A percentile compares a stretch with the other conserved stretches of the same genome.
phyloP scores from a whole-genome alignment of 2,888 invertebrate species.

The Acleris laterana region DNA sequence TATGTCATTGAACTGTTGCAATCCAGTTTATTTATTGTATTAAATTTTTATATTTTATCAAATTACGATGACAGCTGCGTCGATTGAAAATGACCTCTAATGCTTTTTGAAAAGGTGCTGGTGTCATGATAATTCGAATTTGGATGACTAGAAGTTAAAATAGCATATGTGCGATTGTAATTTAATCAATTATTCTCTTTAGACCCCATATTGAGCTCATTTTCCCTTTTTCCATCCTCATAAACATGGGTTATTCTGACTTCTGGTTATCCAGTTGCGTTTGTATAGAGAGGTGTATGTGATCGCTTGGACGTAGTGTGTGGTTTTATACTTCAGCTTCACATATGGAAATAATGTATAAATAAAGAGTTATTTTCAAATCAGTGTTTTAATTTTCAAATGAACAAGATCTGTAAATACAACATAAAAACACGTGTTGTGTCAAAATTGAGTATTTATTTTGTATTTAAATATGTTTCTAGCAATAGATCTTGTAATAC shows the following conservation, averaged over 20 bases:
- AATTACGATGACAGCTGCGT: constrained; percentile 25
- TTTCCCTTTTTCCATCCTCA: too few relatives aligned
- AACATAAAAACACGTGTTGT: too few relatives aligned
- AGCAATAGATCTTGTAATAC: too few relatives aligned
- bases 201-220: too few relatives aligned
- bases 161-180: too few relatives aligned
- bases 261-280: too few relatives aligned
- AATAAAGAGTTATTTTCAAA: constrained; percentile 57
- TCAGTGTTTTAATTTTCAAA: constrained; percentile 39
- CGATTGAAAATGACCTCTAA: constrained; percentile 11
- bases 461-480: too few relatives aligned
- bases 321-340: constrained; percentile 61
- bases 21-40: constrained; percentile 28
- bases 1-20: constrained; percentile 18
- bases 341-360: constrained; percentile 53
- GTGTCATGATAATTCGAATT: constrained; percentile 41
- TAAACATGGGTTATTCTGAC: too few relatives aligned
- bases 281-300: constrained; percentile 46
- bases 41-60: constrained; percentile 15
- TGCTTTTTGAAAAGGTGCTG: constrained; percentile 3
- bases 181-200: too few relatives aligned
- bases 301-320: constrained; percentile 50
- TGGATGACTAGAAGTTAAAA: too few relatives aligned
- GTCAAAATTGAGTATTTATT: too few relatives aligned
- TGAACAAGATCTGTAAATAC: too few relatives aligned